These are phyloP conservation scores for Melanerpes aurifrons DNA, from an alignment of 2,113 vertebrate species.

Conservation along the genomic window DNA sequence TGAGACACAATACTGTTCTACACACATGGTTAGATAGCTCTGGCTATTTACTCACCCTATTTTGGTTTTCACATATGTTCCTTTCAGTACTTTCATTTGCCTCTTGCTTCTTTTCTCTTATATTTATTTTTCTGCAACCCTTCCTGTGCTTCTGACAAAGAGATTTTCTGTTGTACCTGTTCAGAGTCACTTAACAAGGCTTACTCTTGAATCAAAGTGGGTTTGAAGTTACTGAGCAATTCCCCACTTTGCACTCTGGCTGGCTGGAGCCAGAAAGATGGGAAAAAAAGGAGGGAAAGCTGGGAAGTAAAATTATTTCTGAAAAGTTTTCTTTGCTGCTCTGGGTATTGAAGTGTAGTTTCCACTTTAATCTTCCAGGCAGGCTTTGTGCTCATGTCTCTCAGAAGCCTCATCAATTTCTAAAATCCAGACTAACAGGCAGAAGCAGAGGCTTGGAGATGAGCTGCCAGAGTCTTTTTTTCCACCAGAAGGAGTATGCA, in stretches of 20 bases:
- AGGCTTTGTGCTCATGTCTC: constrained; percentile 13
- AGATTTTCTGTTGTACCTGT: not conserved
- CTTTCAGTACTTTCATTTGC: not conserved
- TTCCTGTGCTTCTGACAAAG: not conserved
- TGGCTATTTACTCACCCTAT: not conserved
- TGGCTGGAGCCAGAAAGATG: not conserved
- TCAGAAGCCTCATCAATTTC: not conserved
- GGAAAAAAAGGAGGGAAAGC: not conserved
- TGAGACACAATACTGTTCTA: not conserved
- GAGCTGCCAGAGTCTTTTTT: constrained; percentile 6
- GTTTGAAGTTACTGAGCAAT: not conserved
- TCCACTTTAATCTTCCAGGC: constrained; percentile 40
- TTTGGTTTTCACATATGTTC: not conserved
- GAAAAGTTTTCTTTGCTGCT: not conserved
- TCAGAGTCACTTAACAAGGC: not conserved
- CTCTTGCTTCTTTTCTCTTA: not conserved
- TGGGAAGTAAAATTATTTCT: not conserved
- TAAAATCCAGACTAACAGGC: constrained; percentile 40
- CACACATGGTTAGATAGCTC: not conserved
- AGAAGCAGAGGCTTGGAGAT: constrained; percentile 27
- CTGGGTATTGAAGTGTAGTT: constrained; percentile 10
- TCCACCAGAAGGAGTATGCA: constrained; percentile 33
- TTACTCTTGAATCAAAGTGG: not conserved
- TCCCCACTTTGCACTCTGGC: not conserved
- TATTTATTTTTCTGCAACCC: not conserved